These are phyloP conservation scores for Nesidiocoris tenuis DNA, from an alignment of 2,888 invertebrate species.

Conservation along the genomic window DNA sequence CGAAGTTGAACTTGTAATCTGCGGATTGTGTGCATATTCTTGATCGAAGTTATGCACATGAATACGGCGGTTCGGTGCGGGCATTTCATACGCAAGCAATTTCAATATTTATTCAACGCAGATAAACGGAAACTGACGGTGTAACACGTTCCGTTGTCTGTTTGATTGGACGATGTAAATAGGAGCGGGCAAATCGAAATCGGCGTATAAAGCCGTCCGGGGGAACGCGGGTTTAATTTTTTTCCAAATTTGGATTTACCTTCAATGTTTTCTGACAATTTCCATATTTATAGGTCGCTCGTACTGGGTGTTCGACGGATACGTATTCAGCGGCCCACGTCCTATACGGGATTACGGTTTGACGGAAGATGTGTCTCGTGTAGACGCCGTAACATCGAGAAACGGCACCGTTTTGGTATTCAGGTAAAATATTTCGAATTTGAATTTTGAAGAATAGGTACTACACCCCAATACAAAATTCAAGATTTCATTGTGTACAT, in stretches of 20 bases:
- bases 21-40: too few relatives aligned
- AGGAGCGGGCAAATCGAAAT: too few relatives aligned
- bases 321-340: conserved; percentile 60
- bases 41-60: too few relatives aligned
- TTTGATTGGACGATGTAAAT: not conserved
- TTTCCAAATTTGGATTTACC: not conserved
- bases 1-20: too few relatives aligned
- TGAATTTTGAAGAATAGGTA: too few relatives aligned
- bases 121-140: not conserved
- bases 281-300: conserved; percentile 58
- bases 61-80: too few relatives aligned
- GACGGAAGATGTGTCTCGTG: conserved; percentile 61
- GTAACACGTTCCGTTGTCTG: not conserved
- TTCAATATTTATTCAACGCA: not conserved
- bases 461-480: too few relatives aligned
- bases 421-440: too few relatives aligned
- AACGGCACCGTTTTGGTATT: conserved; percentile 64
- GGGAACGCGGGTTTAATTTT: too few relatives aligned
- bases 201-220: too few relatives aligned
- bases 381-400: conserved; percentile 71
- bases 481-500: too few relatives aligned
- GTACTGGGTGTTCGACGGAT: conserved; percentile 69
- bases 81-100: not conserved
- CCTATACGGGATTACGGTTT: conserved; percentile 66
- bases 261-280: conserved; percentile 24